Conservation (phyloP, 1,140 invertebrate species). For the Mactra quadrangularis region DNA sequence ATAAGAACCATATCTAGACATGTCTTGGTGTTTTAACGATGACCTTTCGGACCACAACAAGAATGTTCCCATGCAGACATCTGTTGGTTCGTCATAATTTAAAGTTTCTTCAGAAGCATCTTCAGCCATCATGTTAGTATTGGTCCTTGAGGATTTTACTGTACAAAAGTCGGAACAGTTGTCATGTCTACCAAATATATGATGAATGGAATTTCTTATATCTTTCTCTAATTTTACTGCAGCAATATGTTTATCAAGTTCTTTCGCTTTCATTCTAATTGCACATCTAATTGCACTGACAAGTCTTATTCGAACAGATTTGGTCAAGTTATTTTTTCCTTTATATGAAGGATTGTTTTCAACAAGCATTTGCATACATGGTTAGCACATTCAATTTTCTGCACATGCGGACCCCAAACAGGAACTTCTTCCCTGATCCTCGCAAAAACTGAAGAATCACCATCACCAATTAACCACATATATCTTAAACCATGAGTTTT, state of each 20-base stretch:
- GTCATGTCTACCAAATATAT: slow-evolving; percentile 9
- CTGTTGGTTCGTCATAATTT: neutral
- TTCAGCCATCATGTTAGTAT: neutral
- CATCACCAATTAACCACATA: slow-evolving; percentile 31
- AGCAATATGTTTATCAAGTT: slow-evolving; percentile 1
- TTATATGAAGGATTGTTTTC: slow-evolving; percentile 25
- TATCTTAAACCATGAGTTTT: slow-evolving; percentile 81
- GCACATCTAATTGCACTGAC: slow-evolving; percentile 49
- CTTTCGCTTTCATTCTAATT: slow-evolving; percentile 45
- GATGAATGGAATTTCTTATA: slow-evolving; percentile 6
- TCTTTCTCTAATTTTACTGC: slow-evolving; percentile 25
- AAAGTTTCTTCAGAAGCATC: neutral
- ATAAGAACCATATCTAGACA: neutral
- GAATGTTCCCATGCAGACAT: neutral
- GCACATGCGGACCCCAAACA: slow-evolving; percentile 71
- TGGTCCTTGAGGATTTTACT: neutral
- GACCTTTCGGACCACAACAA: neutral
- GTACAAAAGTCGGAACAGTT: slow-evolving; percentile 4
- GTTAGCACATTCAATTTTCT: slow-evolving; percentile 82
- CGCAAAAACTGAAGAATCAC: neutral
- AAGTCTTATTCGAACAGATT: slow-evolving; percentile 7
- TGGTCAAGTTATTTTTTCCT: slow-evolving; percentile 27
- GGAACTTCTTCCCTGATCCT: slow-evolving; percentile 65
- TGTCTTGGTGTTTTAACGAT: neutral
- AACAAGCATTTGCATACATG: slow-evolving; percentile 78